A percentile compares a stretch with the other conserved stretches of the same genome.
Conservation (phyloP, 2,113 vertebrate species). For the Scomber japonicus region DNA sequence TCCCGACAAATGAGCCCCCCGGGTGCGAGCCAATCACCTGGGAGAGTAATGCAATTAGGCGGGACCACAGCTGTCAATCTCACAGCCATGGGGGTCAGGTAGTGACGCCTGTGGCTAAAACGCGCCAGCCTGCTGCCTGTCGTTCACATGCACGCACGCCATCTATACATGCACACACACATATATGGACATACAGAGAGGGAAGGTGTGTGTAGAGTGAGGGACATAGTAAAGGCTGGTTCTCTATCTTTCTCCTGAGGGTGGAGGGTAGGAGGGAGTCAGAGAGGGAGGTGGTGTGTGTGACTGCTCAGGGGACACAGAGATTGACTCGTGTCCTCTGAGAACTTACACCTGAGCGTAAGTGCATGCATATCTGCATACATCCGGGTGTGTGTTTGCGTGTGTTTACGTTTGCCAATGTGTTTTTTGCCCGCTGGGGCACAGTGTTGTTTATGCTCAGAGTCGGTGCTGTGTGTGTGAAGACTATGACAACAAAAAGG, state of each 20-base stretch:
- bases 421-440: conserved; percentile 53
- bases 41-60: conserved; percentile 88
- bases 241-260: conserved; percentile 51
- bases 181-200: conserved; percentile 26
- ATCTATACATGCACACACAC: conserved; percentile 1
- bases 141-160: conserved; percentile 41
- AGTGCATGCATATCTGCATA: conserved; percentile 49
- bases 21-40: conserved; percentile 83
- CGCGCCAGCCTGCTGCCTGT: conserved; percentile 68
- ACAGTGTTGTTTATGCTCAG: conserved; percentile 62
- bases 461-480: conserved; percentile 40
- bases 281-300: conserved; percentile 20
- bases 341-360: conserved; percentile 56
- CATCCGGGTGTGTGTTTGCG: conserved; percentile 53
- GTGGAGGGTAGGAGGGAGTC: conserved; percentile 30
- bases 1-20: conserved; percentile 85
- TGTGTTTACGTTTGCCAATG: conserved; percentile 61
- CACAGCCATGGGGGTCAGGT: conserved; percentile 74
- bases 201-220: background rate
- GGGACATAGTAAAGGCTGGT: conserved; percentile 21
- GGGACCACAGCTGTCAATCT: conserved; percentile 86
- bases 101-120: conserved; percentile 75
- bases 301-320: conserved; percentile 53
- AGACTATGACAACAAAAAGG: conserved; percentile 47
- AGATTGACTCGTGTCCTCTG: conserved; percentile 66